Evolutionary conservation across 1,140 invertebrate species (phyloP).

Genomic region (Idris sp.): DNA sequence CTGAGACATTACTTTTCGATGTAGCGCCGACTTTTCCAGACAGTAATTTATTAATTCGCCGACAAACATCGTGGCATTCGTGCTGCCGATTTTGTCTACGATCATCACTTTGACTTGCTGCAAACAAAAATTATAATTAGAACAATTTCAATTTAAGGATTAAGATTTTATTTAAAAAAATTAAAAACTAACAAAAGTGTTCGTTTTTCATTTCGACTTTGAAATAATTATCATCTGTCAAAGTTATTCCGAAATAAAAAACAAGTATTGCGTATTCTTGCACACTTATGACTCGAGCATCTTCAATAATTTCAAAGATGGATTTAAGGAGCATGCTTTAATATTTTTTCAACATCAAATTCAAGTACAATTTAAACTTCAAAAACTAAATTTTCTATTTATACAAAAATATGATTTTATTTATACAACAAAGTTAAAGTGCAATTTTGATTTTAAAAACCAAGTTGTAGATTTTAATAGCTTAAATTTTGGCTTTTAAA

Average conservation of each 20-base stretch:
- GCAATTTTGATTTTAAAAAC: no score
- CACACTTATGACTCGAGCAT: slow-evolving; percentile 78
- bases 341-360: no score
- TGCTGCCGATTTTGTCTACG: slow-evolving; percentile 2
- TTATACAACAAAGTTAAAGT: no score
- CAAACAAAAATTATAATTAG: slow-evolving; percentile 8
- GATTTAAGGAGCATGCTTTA: slow-evolving; percentile 77
- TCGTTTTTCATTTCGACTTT: slow-evolving; percentile 57
- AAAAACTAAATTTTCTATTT: no score
- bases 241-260: slow-evolving; percentile 48
- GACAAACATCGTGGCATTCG: slow-evolving; percentile 37
- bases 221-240: slow-evolving; percentile 7
- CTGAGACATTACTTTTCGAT: slow-evolving; percentile 44
- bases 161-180: no score
- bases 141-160: no score
- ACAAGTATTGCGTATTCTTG: slow-evolving; percentile 74
- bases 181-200: slow-evolving; percentile 41
- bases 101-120: slow-evolving; percentile 19
- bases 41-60: slow-evolving; percentile 58
- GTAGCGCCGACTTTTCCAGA: slow-evolving; percentile 58
- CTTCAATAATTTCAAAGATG: slow-evolving; percentile 69
- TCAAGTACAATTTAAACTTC: no score
- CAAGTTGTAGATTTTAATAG: no score
- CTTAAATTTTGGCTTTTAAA: no score
- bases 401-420: no score